phyloP scores from a whole-genome alignment of 2,113 vertebrate species.

The Triplophysa siluroides region DNA sequence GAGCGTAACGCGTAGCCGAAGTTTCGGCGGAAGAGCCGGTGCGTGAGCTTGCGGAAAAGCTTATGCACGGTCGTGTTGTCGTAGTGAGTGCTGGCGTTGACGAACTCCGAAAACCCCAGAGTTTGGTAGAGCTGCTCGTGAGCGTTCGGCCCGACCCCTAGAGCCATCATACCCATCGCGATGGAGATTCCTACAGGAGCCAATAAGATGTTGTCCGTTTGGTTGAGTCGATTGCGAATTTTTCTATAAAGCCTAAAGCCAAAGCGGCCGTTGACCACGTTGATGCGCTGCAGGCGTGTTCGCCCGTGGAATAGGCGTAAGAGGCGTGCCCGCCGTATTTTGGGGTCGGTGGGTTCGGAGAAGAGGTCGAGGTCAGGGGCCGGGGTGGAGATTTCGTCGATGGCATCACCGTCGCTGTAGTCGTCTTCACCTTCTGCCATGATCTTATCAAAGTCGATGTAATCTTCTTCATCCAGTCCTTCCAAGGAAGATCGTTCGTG shows the following conservation, averaged over 20 bases:
- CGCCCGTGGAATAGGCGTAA: conserved; percentile 87
- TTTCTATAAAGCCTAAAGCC: conserved; percentile 90
- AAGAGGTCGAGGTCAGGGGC: conserved; percentile 76
- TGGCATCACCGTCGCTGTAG: conserved; percentile 78
- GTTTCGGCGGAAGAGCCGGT: conserved; percentile 92
- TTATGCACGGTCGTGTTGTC: conserved; percentile 88
- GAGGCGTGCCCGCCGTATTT: conserved; percentile 79
- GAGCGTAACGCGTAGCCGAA: conserved; percentile 91
- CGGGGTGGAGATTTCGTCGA: conserved; percentile 78
- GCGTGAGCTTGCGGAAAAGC: conserved; percentile 92
- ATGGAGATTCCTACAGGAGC: conserved; percentile 94
- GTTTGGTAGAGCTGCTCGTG: conserved; percentile 81
- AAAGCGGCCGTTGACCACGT: conserved; percentile 86
- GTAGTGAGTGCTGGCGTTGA: conserved; percentile 90
- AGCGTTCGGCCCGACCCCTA: conserved; percentile 80
- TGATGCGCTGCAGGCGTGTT: conserved; percentile 90
- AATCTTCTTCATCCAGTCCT: conserved; percentile 84
- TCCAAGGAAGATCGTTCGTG: conserved; percentile 86
- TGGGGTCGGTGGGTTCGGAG: conserved; percentile 74
- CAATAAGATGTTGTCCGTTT: conserved; percentile 87
- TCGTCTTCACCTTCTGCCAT: conserved; percentile 82
- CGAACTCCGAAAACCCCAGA: conserved; percentile 85
- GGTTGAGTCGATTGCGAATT: conserved; percentile 77
- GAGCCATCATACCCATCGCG: conserved; percentile 91
- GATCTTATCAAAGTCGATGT: conserved; percentile 87